Percentiles rank a stretch among this genome's conserved stretches.
phyloP scores from a whole-genome alignment of 2,888 invertebrate genomes.

The Cephonodes hylas region DNA sequence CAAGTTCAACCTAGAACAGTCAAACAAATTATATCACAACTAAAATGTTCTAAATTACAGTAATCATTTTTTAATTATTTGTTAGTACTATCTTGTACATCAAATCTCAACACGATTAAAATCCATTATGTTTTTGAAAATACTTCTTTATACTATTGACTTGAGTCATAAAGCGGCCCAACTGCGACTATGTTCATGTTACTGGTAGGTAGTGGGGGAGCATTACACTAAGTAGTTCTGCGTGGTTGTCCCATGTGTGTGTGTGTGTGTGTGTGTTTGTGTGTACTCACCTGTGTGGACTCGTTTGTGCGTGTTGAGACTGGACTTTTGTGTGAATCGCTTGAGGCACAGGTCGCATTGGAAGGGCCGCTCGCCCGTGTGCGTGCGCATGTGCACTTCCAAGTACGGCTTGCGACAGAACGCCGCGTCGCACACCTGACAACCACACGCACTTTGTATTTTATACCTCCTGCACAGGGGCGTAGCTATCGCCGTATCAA shows the following conservation, averaged over 20 bases:
- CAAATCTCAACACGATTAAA: too few relatives aligned
- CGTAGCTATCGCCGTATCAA: too few relatives aligned
- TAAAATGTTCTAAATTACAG: background rate
- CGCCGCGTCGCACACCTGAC: conserved; percentile 86
- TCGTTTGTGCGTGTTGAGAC: conserved; percentile 89
- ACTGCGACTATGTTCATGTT: too few relatives aligned
- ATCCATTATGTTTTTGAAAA: too few relatives aligned
- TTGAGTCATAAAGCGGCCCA: too few relatives aligned
- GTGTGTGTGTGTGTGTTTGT: too few relatives aligned
- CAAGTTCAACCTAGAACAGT: conserved; percentile 1
- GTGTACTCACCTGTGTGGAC: conserved; percentile 84
- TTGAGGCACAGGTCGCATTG: conserved; percentile 88
- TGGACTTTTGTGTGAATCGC: conserved; percentile 90
- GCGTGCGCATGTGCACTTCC: conserved; percentile 90
- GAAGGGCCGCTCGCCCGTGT: conserved; percentile 88
- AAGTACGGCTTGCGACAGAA: conserved; percentile 91
- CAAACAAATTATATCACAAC: background rate
- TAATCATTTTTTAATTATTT: background rate
- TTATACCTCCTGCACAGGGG: too few relatives aligned
- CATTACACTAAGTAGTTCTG: too few relatives aligned
- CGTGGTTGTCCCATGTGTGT: too few relatives aligned
- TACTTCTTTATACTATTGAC: too few relatives aligned
- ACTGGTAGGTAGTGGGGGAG: too few relatives aligned
- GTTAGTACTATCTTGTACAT: too few relatives aligned
- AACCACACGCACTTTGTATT: background rate